Evolutionary conservation across 2,113 vertebrate species (phyloP), one percentile per base, ranked within the genome.

Genomic region (Hoplias malabaricus): DNA sequence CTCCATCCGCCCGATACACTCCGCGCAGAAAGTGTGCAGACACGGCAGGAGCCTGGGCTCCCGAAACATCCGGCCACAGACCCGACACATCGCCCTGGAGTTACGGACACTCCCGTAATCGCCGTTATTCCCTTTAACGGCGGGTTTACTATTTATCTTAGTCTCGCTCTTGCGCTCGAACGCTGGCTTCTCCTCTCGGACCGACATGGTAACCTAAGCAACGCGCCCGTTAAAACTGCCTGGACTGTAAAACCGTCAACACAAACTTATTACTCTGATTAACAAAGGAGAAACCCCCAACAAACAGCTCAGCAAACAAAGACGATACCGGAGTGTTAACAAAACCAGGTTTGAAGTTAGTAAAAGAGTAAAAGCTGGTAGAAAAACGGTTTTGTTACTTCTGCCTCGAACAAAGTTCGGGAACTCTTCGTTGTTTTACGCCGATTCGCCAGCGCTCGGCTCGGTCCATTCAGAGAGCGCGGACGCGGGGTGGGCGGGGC

Each of bases 31-130:
- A 0, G 94, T 94, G 87, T 98, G 96, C 79, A 97, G 86, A 56
- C 96, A 98, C 0, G 95, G 94, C 23, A 98, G 84, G 75, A 97
- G 88, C 67, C 91, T 93, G 2, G 94, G 95, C 34, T 92, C 93
- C 6, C 86, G 86, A 68, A 91, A 96, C 50, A 93, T 67, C 19
- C 88, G 86, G 23, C 79, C 83, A 84, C 96, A 96, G 27, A 77
- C 86, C 1, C 86, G 83, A 57, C 96, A 98, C 0, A 87, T 83
- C 42, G 93, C 91, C 61, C 86, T 86, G 25, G 87, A 83, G 33
- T 85, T 88, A 1, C 67, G 42, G 0, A 25, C 13, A 3, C 0
- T 2, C 25, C 56, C 65, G 25, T 53, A 25, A 9, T 12, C 14
- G 2, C 0, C 2, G 19, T 53, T 62, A n/a, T 46, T 34, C 9